Conservation (phyloP, 2,113 vertebrate species). For the Upupa epops region DNA sequence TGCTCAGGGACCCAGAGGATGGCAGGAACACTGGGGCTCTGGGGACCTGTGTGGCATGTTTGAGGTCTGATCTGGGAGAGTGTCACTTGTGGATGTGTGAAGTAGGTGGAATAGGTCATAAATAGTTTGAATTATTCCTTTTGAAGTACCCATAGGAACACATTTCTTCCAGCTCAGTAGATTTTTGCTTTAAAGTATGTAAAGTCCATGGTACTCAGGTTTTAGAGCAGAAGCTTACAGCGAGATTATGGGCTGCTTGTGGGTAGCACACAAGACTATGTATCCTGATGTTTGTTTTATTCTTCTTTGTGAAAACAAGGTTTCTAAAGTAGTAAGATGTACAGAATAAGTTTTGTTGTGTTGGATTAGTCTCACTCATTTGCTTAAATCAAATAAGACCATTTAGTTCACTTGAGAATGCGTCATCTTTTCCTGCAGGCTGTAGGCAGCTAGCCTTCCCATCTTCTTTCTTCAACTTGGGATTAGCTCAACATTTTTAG, state of each 20-base stretch:
- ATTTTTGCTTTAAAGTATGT: background rate
- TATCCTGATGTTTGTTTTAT: background rate
- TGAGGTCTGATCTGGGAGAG: background rate
- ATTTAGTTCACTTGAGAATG: rapidly evolving
- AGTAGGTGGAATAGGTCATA: background rate
- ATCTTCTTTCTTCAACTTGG: background rate
- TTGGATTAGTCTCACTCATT: background rate
- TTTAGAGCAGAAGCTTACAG: background rate
- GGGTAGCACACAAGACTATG: background rate
- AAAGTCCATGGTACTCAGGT: background rate
- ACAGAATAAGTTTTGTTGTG: background rate
- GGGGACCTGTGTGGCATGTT: background rate
- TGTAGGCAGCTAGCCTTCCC: background rate
- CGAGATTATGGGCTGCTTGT: background rate
- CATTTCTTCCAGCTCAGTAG: background rate
- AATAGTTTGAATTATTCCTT: background rate
- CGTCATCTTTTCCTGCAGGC: rapidly evolving
- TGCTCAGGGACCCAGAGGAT: rapidly evolving
- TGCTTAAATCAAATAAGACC: background rate
- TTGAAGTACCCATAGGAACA: background rate
- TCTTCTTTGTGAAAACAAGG: background rate
- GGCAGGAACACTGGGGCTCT: background rate
- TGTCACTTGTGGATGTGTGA: background rate
- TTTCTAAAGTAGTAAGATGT: background rate
- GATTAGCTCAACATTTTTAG: background rate